Base-by-base conservation (phyloP, 1,140 invertebrate genomes). In the Maniola jurtina region DNA sequence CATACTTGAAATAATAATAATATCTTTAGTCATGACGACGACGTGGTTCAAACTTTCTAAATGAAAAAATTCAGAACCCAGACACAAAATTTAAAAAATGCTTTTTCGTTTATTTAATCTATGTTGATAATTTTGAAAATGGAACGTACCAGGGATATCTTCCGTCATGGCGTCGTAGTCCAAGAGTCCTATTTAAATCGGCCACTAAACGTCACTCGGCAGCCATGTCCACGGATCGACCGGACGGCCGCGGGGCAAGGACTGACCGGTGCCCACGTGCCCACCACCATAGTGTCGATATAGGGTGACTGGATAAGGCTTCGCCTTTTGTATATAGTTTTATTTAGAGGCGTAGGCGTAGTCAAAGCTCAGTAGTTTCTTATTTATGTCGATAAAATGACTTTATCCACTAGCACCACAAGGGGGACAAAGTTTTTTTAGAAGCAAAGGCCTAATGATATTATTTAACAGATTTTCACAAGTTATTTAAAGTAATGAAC, bases 181-280 rank as follows among this genome's bases (percentile, higher is more conserved):
- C 13, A n/a, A 55, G 0, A 13, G 16, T 55, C 16, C 10, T 11
- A 13, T 55, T 55, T 13, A 55, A 15, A 15, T 34, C 25, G 52
- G 13, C 9, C 10, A 55, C 6, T 11, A 16, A 9, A 61, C 55
- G 47, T 61, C 15, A 67, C 34, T 70, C 57, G 62, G 54, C 47
- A 13, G 54, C 70, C 55, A 68, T 68, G 54, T 62, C 66, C 60
- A 71, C 73, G 70, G 69, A 70, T 75, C 77, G 77, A 72, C 74
- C 69, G 77, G 52, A 25, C 52, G 84, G 72, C 72, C 78, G 83
- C 80, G 73, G 68, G 72, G 71, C 73, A 11, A 34, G 25, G 75
- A 77, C 86, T 89, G 86, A 89, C 86, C 84, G 79, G 65, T 81
- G 79, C 55, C 79, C 84, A 82, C 81, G 76, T 79, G 80, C 80